Evolutionary conservation across 2,113 vertebrate species (phyloP).

Genomic region (Protobothrops flavoviridis): DNA sequence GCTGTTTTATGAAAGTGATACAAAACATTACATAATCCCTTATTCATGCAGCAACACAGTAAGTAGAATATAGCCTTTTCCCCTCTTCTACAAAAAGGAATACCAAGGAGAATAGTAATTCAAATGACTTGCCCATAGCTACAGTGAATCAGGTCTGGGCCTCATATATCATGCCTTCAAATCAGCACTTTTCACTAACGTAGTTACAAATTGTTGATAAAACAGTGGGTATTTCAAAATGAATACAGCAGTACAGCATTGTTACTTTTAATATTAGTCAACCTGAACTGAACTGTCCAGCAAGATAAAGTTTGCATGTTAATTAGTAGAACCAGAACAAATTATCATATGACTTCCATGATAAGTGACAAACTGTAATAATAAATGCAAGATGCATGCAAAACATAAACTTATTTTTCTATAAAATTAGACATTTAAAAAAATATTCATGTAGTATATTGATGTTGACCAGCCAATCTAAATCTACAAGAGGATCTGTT

Average conservation of each 20-base stretch:
- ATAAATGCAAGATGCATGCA: background rate
- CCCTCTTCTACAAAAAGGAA: background rate
- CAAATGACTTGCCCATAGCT: background rate
- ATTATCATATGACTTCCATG: background rate
- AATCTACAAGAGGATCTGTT: background rate
- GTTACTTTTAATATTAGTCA: background rate
- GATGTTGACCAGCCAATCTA: background rate
- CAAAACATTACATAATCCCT: slow-evolving; percentile 28
- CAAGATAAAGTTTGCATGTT: background rate
- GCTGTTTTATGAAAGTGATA: slow-evolving; percentile 18
- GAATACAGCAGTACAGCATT: background rate
- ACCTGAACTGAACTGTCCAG: background rate
- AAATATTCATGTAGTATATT: background rate
- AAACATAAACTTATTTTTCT: background rate
- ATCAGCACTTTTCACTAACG: background rate
- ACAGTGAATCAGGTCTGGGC: background rate
- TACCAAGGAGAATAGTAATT: background rate
- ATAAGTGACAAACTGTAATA: background rate
- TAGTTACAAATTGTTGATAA: slow-evolving; percentile 2
- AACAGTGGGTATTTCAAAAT: background rate
- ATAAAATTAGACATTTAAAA: background rate
- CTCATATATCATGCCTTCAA: slow-evolving; percentile 10
- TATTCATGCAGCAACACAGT: background rate
- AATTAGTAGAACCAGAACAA: background rate
- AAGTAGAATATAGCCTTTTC: background rate